Percentiles rank a stretch among this genome's conserved stretches.
Conservation (phyloP, 2,888 invertebrate species). For the Cephus spinipes region DNA sequence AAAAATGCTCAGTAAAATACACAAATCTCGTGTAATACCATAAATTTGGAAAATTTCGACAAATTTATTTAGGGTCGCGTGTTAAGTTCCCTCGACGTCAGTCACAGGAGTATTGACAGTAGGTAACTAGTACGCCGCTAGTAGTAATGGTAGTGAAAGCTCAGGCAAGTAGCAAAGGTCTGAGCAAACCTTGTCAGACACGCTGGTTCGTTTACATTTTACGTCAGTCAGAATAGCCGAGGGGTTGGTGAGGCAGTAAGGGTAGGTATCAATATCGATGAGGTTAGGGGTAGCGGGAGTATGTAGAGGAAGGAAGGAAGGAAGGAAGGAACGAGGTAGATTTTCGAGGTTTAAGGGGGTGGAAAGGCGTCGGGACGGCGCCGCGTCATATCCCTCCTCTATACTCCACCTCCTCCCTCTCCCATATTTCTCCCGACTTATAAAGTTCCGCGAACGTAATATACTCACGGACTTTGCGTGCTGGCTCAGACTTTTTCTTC, state of each 20-base stretch:
- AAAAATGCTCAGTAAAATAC: not conserved
- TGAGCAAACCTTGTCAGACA: not conserved
- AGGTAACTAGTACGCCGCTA: not conserved
- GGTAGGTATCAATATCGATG: not conserved
- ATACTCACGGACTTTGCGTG: not conserved
- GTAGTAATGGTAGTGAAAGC: conserved; percentile 1
- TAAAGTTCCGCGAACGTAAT: not conserved
- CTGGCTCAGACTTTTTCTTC: not conserved
- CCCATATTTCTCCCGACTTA: not conserved
- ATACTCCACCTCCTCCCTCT: not conserved
- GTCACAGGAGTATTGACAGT: not conserved
- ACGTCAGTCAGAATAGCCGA: not conserved
- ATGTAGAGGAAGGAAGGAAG: conserved; percentile 9
- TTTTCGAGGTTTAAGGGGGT: conserved; percentile 14
- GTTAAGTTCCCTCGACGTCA: not conserved
- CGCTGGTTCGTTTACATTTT: not conserved
- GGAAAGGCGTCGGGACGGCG: not conserved
- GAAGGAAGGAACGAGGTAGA: conserved; percentile 32
- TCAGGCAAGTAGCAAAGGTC: not conserved
- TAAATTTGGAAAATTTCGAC: not conserved
- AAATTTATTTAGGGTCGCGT: not conserved
- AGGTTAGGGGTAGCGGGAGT: not conserved
- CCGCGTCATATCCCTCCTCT: not conserved
- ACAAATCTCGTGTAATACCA: not conserved
- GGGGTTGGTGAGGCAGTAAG: not conserved